Base-by-base conservation (phyloP, 1,140 invertebrate species). In the Drosophila nebulosa region DNA sequence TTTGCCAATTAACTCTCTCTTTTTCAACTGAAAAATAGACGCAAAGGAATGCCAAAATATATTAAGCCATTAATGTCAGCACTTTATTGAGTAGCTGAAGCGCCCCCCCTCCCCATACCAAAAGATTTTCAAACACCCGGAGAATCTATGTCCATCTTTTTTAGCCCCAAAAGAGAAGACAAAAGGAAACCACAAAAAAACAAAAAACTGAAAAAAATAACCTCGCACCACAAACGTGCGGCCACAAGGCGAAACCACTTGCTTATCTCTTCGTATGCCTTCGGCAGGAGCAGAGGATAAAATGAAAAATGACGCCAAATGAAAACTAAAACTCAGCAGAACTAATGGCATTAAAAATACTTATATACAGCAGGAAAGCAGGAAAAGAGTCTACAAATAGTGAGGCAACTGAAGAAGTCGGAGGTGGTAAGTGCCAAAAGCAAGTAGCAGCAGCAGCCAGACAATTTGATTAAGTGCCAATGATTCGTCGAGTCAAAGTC, bases 381-480 rank as follows among this genome's bases (percentile, higher is more conserved):
- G n/a, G n/a, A 12, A 10, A 10, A 32, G 10, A 4, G n/a, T 4
- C 1, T 14, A 39, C 46, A 55, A 62, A 26, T 14, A 22, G 60
- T 51, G 21, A 22, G 58, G 39, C 39, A 55, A 10, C 7, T 27
- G 36, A 27, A 22, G 53, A 36, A 22, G 14, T 35, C n/a, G 10
- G 9, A 55, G 52, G 26, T 42, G 50, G 22, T 42, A 74, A 71
- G 16, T 21, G 68, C 68, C 63, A 74, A 71, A 71, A 69, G 61
- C 59, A 32, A 35, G n/a, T 30, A 35, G 1, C 10, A 71, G 24
- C 14, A 62, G 55, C 71, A 71, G 61, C 58, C 68, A 66, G 58
- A 72, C 71, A 75, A 83, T 84, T 84, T 85, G 80, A 84, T 84
- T 85, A 85, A 80, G 65, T 84, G 76, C 59, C 62, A 72, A 26